Base-by-base conservation (phyloP, 2,888 invertebrate genomes). In the Papilio gigon region DNA sequence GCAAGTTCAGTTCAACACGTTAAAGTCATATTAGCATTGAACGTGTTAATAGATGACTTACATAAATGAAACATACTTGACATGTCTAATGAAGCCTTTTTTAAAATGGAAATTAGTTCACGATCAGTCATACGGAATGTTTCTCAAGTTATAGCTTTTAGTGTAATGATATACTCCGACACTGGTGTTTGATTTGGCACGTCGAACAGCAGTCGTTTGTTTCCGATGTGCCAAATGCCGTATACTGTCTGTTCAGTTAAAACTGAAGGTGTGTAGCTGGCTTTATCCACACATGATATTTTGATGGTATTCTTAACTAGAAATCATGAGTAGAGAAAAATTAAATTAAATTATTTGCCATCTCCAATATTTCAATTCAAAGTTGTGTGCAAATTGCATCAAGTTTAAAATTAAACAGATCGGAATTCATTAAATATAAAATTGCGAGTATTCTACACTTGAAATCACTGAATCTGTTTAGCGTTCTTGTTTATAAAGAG, bases 1-100 rank as follows among this genome's bases (percentile, higher is more conserved):
- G n/a, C 17, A 3, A 47, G 47, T 47, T 8, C 47, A 47, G 12
- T 47, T 47, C 22, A 47, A 6, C 12, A 20, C 11, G 9, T 44
- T 8, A 44, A 47, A 44, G 11, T 44, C 11, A 22, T 42, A 17
- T n/a, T 44, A n/a, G 22, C 44, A 44, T 22, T 44, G 11, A 44
- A 44, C 1, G 44, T 22, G 44, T 44, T 44, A 9, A 44, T 8
- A 78, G 80, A 79, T 90, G 89, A 91, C 78, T 89, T 89, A 89
- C 73, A 72, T 74, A 17, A 68, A 17, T 27, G 47, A 17, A 50
- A 59, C 6, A 35, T 6, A 37, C 4, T 35, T 22, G 35, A 33
- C 17, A 63, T 53, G 50, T 73, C 71, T 69, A 69, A 17, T 27
- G 40, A 20, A 14, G n/a, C 27, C n/a, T n/a, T 30, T 17, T 58